Conservation (phyloP, 2,888 invertebrate species). For the Steinernema hermaphroditum region DNA sequence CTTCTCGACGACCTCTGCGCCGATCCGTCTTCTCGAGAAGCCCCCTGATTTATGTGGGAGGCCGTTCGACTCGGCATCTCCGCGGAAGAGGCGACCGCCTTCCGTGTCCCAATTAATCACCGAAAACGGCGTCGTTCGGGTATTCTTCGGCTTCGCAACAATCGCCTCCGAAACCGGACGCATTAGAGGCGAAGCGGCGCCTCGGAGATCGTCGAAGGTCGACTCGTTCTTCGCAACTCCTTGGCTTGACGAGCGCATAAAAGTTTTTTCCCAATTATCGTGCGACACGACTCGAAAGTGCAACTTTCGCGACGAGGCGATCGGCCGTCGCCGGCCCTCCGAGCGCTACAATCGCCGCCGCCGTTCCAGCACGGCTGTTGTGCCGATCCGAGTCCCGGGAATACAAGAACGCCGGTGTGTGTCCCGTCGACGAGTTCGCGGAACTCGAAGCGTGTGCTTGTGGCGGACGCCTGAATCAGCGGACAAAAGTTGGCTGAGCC, state of each 20-base stretch:
- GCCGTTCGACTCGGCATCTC: neutral
- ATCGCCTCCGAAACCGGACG: slow-evolving; percentile 7
- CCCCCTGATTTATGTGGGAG: slow-evolving; percentile 21
- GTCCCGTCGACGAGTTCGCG: no score
- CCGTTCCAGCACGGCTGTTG: neutral
- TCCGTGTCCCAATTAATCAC: slow-evolving; percentile 2
- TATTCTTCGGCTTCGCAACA: slow-evolving; percentile 1
- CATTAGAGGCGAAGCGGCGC: neutral
- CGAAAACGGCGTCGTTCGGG: slow-evolving; percentile 7
- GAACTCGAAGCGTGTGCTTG: no score
- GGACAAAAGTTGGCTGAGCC: no score
- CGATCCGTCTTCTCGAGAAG: slow-evolving; percentile 1
- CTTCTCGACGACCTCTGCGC: neutral
- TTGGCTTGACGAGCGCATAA: slow-evolving; percentile 12
- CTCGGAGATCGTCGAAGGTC: slow-evolving; percentile 1
- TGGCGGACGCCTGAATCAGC: no score
- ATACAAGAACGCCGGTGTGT: slow-evolving; percentile 6
- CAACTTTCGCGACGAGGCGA: neutral
- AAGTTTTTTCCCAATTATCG: slow-evolving; percentile 6
- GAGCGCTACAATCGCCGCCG: neutral
- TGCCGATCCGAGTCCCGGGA: neutral
- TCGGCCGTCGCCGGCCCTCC: neutral
- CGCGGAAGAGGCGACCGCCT: neutral
- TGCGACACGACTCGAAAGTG: slow-evolving; percentile 8
- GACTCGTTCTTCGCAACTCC: neutral